Base-by-base conservation (phyloP, 2,113 vertebrate genomes). In the Seriola quinqueradiata region DNA sequence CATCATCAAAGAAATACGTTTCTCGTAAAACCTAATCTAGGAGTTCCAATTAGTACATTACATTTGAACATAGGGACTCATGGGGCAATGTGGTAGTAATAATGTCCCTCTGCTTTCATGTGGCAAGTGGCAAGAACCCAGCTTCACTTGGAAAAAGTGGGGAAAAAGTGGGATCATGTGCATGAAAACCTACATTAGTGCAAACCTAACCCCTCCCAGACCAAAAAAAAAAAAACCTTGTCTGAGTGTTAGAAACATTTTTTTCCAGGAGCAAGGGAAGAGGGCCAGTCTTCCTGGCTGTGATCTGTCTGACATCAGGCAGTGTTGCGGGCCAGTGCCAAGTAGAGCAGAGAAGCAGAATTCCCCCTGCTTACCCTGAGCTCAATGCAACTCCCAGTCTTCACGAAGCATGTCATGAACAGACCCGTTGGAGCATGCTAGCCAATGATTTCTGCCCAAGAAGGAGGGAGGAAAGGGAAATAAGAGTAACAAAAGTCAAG, bases 221-320 rank as follows among this genome's bases (percentile, higher is more conserved):
- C 50, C 57, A 55, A 67, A 84, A 67, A 82, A 57, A 28, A 28
- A 28, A 83, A 82, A 57, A 70, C 34, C 67, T 61, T 57, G 79
- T 85, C 77, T 73, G 66, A 61, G 76, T 78, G 70, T 82, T 77
- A 66, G 81, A 90, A 87, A 83, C 63, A 25, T 75, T 81, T 80
- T 74, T 88, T 92, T 92, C 88, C 89, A 91, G 81, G 52, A 87
- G 75, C 48, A 13, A 75, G 89, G 89, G 81, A 93, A 89, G 75
- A 79, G 68, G 71, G 82, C 85, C 90, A 92, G 90, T 87, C 85
- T 64, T 69, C 73, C 85, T 90, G 92, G 90, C 90, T 88, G 87
- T 87, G 90, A 93, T 92, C 85, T 82, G 85, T 88, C 91, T 93
- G 92, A 92, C 92, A 92, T 92, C 85, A 91, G 91, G 83, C 87